Base-by-base conservation (phyloP, 2,797 vertebrate genomes). In the Poliocrania exsul region DNA sequence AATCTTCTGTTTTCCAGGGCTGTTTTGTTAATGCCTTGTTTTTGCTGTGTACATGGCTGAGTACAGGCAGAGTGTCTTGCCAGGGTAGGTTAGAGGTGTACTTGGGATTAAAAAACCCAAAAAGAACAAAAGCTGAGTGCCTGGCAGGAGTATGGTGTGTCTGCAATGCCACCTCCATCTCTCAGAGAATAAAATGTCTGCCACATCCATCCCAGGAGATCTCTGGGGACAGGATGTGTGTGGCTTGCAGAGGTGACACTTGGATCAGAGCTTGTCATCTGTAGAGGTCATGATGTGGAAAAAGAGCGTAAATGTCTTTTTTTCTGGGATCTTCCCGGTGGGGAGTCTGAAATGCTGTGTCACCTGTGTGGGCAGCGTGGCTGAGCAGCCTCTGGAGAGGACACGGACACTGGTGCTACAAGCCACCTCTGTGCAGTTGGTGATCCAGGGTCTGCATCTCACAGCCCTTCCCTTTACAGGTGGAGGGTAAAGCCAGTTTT, bases 361-460 rank as follows among this genome's bases (percentile, higher is more conserved):
- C 93, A 93, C 57, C 80, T 12, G 2, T 8, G 23, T 5, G 31
- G 80, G 88, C 47, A 66, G n/a, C 1, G 0, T 23, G 60, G 31
- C 70, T 5, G 13, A 38, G 33, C 71, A 65, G 51, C 29, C 56
- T 81, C n/a, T 4, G 1, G 35, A 75, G 67, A 28, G 46, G 73
- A 40, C 3, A 0, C 19, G 4, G 21, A 44, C 15, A 42, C n/a
- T 0, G 0, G 16, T 21, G 49, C 8, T 42, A 56, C 28, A 20
- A 60, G 33, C 23, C 26, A 5, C 23, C 46, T 60, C n/a, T 28
- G 40, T 13, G 44, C 25, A 7, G 49, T 11, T 37, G 62, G 3
- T 71, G 61, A 16, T 44, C n/a, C 54, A 5, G 24, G 35, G 3
- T 10, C 50, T 38, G 72, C 38, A 13, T n/a, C 71, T 29, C 53